Evolutionary conservation across 2,888 invertebrate species (phyloP).

Genomic region (Aleiodes leptofemur): DNA sequence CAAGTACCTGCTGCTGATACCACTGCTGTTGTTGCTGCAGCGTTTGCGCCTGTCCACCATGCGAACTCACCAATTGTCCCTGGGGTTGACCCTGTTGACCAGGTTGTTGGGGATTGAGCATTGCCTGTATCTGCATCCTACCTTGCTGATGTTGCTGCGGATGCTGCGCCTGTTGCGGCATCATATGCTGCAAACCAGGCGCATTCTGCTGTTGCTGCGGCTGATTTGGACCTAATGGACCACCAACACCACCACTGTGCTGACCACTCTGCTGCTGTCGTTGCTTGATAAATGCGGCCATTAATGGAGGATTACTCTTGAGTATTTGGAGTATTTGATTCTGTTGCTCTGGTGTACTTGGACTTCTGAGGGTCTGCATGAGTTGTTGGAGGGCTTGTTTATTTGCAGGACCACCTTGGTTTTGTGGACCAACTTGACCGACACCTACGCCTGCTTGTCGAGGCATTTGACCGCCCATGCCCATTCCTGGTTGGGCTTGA

Average conservation of each 20-base stretch:
- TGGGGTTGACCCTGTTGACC: constrained; percentile 75
- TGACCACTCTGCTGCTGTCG: constrained; percentile 77
- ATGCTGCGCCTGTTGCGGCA: constrained; percentile 69
- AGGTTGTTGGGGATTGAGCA: constrained; percentile 76
- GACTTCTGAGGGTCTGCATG: constrained; percentile 92
- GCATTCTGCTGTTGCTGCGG: constrained; percentile 73
- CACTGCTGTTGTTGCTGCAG: constrained; percentile 60
- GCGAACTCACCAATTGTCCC: constrained; percentile 73
- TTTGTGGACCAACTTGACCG: constrained; percentile 75
- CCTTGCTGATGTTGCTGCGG: constrained; percentile 77
- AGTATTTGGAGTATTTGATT: constrained; percentile 92
- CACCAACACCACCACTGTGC: constrained; percentile 67
- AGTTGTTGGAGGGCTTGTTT: constrained; percentile 86
- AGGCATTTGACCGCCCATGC: constrained; percentile 70
- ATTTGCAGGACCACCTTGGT: constrained; percentile 75
- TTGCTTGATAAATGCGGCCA: constrained; percentile 96
- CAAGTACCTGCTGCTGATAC: constrained; percentile 67
- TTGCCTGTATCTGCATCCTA: constrained; percentile 74
- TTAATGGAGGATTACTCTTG: constrained; percentile 94
- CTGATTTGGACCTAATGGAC: constrained; percentile 70
- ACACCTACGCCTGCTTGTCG: constrained; percentile 70
- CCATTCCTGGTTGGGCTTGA: constrained; percentile 68
- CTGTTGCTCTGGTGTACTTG: constrained; percentile 94
- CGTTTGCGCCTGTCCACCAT: constrained; percentile 71
- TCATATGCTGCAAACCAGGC: constrained; percentile 73